Conservation (phyloP, 2,797 vertebrate genomes). For the Hephaestus fuliginosus region DNA sequence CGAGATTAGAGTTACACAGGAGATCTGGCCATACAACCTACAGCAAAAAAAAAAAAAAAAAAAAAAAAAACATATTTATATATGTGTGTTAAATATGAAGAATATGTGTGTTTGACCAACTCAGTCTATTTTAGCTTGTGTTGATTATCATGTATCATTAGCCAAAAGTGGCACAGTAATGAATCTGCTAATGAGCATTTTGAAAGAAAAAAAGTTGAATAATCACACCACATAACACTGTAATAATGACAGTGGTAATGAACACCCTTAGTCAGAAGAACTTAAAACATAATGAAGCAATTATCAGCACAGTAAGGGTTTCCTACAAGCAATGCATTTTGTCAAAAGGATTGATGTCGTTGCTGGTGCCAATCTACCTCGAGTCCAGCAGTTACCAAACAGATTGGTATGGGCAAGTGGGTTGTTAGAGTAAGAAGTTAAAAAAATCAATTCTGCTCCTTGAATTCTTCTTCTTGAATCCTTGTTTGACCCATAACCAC, state of each 20-base stretch:
- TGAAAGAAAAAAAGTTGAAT: slow-evolving; percentile 18
- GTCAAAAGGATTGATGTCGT: slow-evolving; percentile 25
- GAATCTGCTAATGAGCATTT: slow-evolving; percentile 32
- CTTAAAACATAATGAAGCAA: slow-evolving; percentile 20
- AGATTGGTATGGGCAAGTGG: slow-evolving; percentile 8
- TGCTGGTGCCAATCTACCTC: neutral
- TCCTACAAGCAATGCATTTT: slow-evolving; percentile 17
- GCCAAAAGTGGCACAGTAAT: slow-evolving; percentile 17
- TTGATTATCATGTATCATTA: slow-evolving; percentile 25
- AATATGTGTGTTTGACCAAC: slow-evolving; percentile 16
- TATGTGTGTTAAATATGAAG: neutral
- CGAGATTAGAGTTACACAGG: slow-evolving; percentile 4
- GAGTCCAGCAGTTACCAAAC: slow-evolving; percentile 21
- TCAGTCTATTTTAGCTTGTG: slow-evolving; percentile 7
- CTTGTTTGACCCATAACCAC: slow-evolving; percentile 50
- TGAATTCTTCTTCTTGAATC: slow-evolving; percentile 39
- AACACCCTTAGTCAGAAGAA: slow-evolving; percentile 24
- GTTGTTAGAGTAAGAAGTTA: slow-evolving; percentile 44
- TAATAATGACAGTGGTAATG: slow-evolving; percentile 20
- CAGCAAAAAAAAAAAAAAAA: neutral
- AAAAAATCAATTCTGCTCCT: slow-evolving; percentile 28
- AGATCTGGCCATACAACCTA: slow-evolving; percentile 6
- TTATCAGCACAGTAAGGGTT: slow-evolving; percentile 11
- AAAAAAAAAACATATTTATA: neutral
- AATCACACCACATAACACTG: slow-evolving; percentile 24